Evolutionary conservation across 2,797 vertebrate species (phyloP).

Genomic region (Momotus momota): DNA sequence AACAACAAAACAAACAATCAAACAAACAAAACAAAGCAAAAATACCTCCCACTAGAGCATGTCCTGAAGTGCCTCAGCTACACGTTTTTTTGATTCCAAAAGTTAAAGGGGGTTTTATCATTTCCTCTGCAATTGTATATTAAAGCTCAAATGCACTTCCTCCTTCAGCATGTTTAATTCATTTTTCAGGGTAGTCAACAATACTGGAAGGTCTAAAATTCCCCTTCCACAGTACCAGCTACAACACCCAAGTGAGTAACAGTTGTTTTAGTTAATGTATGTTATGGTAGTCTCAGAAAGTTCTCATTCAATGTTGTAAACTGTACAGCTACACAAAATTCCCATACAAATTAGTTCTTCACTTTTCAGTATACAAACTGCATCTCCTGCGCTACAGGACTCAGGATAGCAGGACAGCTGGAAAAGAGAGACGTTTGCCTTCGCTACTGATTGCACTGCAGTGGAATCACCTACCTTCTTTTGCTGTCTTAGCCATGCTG

Average conservation of each 20-base stretch:
- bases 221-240: not conserved
- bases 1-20: too few species aligned
- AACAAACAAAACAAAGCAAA: too few species aligned
- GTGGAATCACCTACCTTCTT: not conserved
- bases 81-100: not conserved
- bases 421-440: not conserved
- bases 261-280: not conserved
- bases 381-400: rapidly evolving
- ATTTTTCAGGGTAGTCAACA: not conserved
- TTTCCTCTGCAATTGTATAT: not conserved
- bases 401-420: not conserved
- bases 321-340: not conserved
- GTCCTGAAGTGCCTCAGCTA: too few species aligned
- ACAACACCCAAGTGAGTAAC: not conserved
- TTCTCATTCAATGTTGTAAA: not conserved
- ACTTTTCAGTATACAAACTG: not conserved
- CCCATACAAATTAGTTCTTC: not conserved
- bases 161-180: not conserved
- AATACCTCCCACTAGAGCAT: too few species aligned
- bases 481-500: not conserved
- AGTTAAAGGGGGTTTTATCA: rapidly evolving
- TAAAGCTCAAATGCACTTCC: not conserved
- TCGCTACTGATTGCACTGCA: not conserved
- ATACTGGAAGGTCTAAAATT: not conserved
- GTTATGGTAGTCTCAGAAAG: not conserved